Conservation (phyloP, 2,888 invertebrate genomes). For the Argyresthia albistria region DNA sequence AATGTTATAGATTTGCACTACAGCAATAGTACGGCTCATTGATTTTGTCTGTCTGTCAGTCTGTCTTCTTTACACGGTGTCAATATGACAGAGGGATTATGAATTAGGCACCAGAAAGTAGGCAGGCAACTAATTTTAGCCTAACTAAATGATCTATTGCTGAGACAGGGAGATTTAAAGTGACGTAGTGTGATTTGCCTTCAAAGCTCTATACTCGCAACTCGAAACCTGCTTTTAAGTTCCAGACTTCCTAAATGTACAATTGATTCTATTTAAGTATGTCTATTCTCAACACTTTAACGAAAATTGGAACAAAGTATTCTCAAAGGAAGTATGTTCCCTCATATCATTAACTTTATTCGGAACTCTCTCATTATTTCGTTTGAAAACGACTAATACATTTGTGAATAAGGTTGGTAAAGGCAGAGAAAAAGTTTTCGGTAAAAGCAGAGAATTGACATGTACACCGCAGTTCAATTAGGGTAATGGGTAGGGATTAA, state of each 20-base stretch:
- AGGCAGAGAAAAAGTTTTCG: slow-evolving; percentile 11
- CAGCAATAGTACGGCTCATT: slow-evolving; percentile 39
- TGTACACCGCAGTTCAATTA: slow-evolving; percentile 71
- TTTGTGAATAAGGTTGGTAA: slow-evolving; percentile 17
- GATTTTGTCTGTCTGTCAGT: slow-evolving; percentile 1
- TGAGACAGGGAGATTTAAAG: too few species aligned
- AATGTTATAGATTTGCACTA: slow-evolving; percentile 39
- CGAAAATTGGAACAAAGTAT: slow-evolving; percentile 57
- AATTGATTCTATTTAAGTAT: not conserved
- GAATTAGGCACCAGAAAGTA: too few species aligned
- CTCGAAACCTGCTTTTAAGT: too few species aligned
- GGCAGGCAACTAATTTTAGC: too few species aligned
- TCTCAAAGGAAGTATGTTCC: slow-evolving; percentile 14
- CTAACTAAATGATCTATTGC: too few species aligned
- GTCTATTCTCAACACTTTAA: slow-evolving; percentile 18
- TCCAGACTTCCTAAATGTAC: not conserved
- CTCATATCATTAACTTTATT: slow-evolving; percentile 51
- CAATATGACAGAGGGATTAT: slow-evolving; percentile 2
- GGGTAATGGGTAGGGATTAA: slow-evolving; percentile 68
- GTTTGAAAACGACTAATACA: slow-evolving; percentile 15
- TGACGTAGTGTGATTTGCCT: too few species aligned
- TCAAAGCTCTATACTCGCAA: too few species aligned
- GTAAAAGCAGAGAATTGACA: slow-evolving; percentile 63
- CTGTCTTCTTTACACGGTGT: too few species aligned
- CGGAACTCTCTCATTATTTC: slow-evolving; percentile 19